Evolutionary conservation across 2,797 vertebrate genomes (phyloP).

Genomic region (Parauchenoglanis ngamensis): DNA sequence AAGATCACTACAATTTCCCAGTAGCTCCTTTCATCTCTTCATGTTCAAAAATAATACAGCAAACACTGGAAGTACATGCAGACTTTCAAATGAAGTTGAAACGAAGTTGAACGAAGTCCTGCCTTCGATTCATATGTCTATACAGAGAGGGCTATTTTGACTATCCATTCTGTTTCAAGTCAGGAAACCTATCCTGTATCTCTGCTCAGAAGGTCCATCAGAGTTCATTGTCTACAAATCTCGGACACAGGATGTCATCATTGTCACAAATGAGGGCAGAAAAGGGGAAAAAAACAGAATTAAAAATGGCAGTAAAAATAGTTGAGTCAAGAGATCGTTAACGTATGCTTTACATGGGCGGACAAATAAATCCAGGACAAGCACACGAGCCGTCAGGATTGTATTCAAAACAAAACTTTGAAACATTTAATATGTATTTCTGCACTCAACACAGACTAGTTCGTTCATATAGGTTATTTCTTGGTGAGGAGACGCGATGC

Average conservation of each 20-base stretch:
- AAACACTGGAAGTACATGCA: not conserved
- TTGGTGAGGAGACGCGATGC: not conserved
- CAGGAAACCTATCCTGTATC: conserved; percentile 28
- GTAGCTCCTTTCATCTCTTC: not conserved
- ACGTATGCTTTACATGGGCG: not conserved
- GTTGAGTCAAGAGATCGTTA: not conserved
- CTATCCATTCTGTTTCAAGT: conserved; percentile 18
- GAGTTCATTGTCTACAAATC: conserved; percentile 42
- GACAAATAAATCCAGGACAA: not conserved
- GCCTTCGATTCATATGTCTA: not conserved
- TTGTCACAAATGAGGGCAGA: conserved; percentile 29
- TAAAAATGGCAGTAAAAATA: not conserved
- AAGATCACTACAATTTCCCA: not conserved
- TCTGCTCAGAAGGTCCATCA: not conserved
- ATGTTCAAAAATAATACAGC: not conserved
- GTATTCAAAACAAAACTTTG: not conserved
- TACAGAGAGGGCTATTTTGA: not conserved
- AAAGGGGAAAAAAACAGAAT: not conserved
- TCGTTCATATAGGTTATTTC: not conserved
- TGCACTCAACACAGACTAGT: not conserved
- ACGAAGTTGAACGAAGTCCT: not conserved
- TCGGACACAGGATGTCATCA: conserved; percentile 47
- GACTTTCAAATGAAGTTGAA: not conserved
- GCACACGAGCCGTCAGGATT: not conserved
- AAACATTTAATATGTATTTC: not conserved